phyloP scores from a whole-genome alignment of 2,888 invertebrate species.

The Andrena trimmerana region DNA sequence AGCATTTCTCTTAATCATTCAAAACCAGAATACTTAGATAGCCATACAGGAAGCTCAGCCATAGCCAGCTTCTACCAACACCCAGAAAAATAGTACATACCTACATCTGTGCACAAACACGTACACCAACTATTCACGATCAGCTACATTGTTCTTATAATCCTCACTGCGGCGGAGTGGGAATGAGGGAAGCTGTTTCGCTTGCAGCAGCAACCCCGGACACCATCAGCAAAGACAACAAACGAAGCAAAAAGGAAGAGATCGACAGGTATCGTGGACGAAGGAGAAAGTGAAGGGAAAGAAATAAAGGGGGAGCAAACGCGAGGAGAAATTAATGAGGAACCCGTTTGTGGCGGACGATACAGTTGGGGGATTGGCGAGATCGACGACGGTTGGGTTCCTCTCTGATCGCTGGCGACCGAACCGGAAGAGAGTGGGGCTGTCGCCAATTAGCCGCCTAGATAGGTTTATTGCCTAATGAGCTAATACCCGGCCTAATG shows the following conservation, averaged over 20 bases:
- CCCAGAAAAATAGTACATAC: no score
- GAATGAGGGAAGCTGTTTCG: not conserved
- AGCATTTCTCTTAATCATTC: no score
- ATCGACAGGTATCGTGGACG: constrained; percentile 15
- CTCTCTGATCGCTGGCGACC: constrained; percentile 67
- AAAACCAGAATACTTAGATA: no score
- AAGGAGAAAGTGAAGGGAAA: constrained; percentile 10
- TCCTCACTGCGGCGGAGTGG: not conserved
- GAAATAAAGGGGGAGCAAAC: constrained; percentile 16
- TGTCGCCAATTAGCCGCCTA: constrained; percentile 80
- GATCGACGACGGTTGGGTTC: constrained; percentile 57
- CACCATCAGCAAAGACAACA: not conserved
- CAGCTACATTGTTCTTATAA: not conserved
- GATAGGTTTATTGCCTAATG: constrained; percentile 82
- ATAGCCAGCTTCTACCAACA: no score
- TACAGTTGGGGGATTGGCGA: constrained; percentile 69
- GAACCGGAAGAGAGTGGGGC: constrained; percentile 78
- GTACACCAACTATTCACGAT: not conserved
- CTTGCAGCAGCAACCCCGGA: not conserved
- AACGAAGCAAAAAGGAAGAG: constrained; percentile 8
- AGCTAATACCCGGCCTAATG: constrained; percentile 81
- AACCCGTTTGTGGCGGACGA: constrained; percentile 68
- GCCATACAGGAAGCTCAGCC: no score
- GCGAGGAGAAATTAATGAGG: constrained; percentile 71
- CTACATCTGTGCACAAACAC: no score